phyloP scores from a whole-genome alignment of 1,140 invertebrate genomes.

The Dreissena polymorpha region DNA sequence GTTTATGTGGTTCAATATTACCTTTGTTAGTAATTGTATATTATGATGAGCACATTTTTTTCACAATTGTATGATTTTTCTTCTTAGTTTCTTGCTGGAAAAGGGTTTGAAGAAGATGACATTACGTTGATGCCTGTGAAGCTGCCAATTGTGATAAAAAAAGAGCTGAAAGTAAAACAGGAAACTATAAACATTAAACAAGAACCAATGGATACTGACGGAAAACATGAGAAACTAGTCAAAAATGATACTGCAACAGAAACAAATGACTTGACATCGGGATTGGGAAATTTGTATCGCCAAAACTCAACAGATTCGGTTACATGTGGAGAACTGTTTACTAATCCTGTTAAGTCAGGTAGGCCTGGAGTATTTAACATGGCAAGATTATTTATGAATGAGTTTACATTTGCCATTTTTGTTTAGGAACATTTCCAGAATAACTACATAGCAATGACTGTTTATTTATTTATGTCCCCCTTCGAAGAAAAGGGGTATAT shows the following conservation, averaged over 20 bases:
- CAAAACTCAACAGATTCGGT: background rate
- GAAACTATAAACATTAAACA: slow-evolving; percentile 28
- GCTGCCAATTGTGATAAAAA: slow-evolving; percentile 38
- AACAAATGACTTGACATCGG: background rate
- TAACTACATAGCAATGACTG: too few species aligned
- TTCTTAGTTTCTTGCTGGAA: slow-evolving; percentile 34
- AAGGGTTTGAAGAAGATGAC: slow-evolving; percentile 38
- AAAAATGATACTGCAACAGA: background rate
- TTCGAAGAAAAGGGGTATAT: too few species aligned
- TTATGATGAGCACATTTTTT: too few species aligned
- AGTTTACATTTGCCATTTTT: too few species aligned
- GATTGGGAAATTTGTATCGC: slow-evolving; percentile 9
- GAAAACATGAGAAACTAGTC: too few species aligned
- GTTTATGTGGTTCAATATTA: too few species aligned
- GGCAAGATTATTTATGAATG: too few species aligned
- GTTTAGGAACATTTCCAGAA: too few species aligned
- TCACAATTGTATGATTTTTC: too few species aligned
- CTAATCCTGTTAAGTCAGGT: slow-evolving; percentile 38
- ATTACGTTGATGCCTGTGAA: slow-evolving; percentile 40
- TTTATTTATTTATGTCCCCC: too few species aligned
- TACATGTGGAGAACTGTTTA: slow-evolving; percentile 42
- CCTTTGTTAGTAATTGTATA: too few species aligned
- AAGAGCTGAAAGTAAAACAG: slow-evolving; percentile 11
- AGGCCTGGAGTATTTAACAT: too few species aligned
- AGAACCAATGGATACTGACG: slow-evolving; percentile 46